Percentiles rank a stretch among this genome's conserved stretches.
Conservation (phyloP, 2,888 invertebrate genomes). For the Schizaphis graminum region DNA sequence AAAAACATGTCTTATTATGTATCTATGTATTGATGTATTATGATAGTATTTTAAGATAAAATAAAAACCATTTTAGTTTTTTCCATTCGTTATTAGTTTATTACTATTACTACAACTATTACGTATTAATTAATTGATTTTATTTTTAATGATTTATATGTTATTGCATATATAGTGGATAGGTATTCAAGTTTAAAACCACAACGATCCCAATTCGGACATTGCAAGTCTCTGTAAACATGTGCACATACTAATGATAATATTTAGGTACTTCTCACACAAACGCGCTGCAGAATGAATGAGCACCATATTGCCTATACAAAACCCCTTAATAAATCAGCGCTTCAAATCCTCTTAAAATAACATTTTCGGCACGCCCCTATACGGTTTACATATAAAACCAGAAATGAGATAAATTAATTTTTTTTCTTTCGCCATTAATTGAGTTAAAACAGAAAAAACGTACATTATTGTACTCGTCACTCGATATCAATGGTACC, state of each 20-base stretch:
- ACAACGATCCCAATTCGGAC: neutral
- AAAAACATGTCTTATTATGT: neutral
- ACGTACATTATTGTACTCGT: neutral
- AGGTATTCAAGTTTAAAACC: neutral
- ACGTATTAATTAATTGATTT: neutral
- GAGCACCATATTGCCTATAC: neutral
- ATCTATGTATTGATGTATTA: neutral
- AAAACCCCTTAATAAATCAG: conserved; percentile 1
- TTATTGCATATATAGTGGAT: neutral
- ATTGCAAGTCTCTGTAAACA: neutral
- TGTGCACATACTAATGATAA: neutral
- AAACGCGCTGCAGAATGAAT: neutral
- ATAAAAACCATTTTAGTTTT: neutral
- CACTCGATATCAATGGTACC: neutral
- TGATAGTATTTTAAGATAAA: neutral
- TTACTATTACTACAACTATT: neutral
- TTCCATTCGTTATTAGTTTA: neutral
- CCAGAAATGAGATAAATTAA: neutral
- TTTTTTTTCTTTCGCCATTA: neutral
- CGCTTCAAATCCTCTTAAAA: neutral
- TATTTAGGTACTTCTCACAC: neutral
- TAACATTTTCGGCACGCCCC: neutral
- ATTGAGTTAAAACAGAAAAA: neutral
- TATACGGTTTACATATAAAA: neutral
- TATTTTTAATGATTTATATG: neutral